Conservation (phyloP, 2,888 invertebrate species). For the Hypena proboscidalis region DNA sequence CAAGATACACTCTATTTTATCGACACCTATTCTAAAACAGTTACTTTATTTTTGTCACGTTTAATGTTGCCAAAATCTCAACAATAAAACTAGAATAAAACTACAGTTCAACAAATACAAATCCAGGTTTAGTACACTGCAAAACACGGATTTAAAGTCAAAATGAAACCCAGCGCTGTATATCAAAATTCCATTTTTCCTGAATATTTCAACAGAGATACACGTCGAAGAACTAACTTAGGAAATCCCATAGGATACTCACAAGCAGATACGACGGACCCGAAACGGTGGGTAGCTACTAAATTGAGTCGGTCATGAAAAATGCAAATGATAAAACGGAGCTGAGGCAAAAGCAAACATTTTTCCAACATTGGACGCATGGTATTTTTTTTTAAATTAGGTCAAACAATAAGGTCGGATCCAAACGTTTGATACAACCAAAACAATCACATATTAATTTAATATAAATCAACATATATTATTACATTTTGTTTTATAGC, state of each 20-base stretch:
- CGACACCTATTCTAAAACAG: constrained; percentile 12
- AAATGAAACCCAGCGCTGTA: constrained; percentile 18
- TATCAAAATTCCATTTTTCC: constrained; percentile 39
- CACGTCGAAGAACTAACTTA: constrained; percentile 34
- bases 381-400: constrained; percentile 21
- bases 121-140: too few species aligned
- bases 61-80: constrained; percentile 4
- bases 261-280: constrained; percentile 37
- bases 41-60: constrained; percentile 7
- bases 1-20: constrained; percentile 46
- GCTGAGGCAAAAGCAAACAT: constrained; percentile 33
- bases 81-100: too few species aligned
- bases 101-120: too few species aligned
- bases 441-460: constrained; percentile 24
- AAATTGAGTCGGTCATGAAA: constrained; percentile 52
- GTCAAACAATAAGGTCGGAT: constrained; percentile 20
- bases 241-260: constrained; percentile 42
- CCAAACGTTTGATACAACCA: constrained; percentile 9
- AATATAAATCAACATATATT: constrained; percentile 25
- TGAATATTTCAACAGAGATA: constrained; percentile 35
- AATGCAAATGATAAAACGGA: constrained; percentile 49
- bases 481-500: background rate
- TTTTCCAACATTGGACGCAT: constrained; percentile 21
- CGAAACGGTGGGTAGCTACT: constrained; percentile 43
- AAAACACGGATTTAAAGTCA: constrained; percentile 15